A percentile compares a stretch with the other conserved stretches of the same genome.
Evolutionary conservation across 2,888 invertebrate genomes (phyloP).

Genomic region (Drosophila multiciliata): DNA sequence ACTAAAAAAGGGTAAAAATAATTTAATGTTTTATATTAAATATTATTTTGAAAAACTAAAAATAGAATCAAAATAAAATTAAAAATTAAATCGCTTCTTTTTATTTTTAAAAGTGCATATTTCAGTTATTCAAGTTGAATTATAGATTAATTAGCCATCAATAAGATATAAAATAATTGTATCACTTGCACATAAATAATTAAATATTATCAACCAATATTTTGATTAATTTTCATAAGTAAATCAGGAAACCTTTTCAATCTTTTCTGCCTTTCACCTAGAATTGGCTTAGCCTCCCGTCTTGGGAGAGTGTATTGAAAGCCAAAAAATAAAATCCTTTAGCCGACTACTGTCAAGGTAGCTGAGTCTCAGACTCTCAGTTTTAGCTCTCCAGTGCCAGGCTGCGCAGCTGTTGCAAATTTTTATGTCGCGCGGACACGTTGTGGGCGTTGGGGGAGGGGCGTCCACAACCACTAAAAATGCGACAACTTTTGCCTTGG

Average conservation of each 20-base stretch:
- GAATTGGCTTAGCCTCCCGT: background rate
- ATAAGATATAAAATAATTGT: background rate
- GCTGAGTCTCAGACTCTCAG: slow-evolving; percentile 32
- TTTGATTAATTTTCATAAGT: background rate
- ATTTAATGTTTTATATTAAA: background rate
- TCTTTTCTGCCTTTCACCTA: background rate
- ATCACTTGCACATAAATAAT: background rate
- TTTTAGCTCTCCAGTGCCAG: slow-evolving; percentile 48
- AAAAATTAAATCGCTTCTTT: background rate
- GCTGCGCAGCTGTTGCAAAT: slow-evolving; percentile 78
- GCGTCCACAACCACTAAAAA: slow-evolving; percentile 58
- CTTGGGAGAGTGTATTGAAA: slow-evolving; percentile 45
- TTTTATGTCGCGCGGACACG: slow-evolving; percentile 78
- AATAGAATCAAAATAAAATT: background rate
- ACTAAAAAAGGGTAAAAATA: background rate
- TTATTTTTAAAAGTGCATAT: background rate
- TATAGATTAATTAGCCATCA: background rate
- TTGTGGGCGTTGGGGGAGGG: slow-evolving; percentile 60
- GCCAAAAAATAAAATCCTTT: slow-evolving; percentile 69
- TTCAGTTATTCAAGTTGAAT: background rate
- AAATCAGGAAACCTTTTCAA: background rate
- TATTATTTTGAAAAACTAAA: no score
- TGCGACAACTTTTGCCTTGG: slow-evolving; percentile 76
- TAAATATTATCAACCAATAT: background rate
- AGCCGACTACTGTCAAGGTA: slow-evolving; percentile 77